A percentile compares a stretch with the other conserved stretches of the same genome.
Evolutionary conservation across 2,113 vertebrate species (phyloP).

Genomic region (Potamarius usumacintae): DNA sequence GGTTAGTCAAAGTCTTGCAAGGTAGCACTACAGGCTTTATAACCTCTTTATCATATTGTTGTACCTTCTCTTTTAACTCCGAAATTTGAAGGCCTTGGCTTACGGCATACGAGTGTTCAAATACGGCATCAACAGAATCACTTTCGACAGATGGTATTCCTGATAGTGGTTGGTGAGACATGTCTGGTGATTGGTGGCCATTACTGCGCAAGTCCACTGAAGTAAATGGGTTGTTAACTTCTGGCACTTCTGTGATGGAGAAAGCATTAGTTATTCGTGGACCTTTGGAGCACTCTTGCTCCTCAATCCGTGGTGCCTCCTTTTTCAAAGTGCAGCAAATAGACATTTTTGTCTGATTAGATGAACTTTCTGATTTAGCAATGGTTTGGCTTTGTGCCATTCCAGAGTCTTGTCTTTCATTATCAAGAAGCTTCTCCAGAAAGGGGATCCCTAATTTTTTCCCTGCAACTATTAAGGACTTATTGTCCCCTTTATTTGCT

Average conservation of each 20-base stretch:
- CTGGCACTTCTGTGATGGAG: constrained; percentile 90
- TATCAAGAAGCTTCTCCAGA: constrained; percentile 81
- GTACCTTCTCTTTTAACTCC: constrained; percentile 60
- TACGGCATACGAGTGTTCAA: constrained; percentile 92
- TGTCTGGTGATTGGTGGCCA: constrained; percentile 80
- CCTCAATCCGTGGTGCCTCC: constrained; percentile 76
- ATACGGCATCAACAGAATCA: constrained; percentile 82
- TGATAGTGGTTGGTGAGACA: constrained; percentile 66
- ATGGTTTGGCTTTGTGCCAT: constrained; percentile 31
- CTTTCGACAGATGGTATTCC: constrained; percentile 68
- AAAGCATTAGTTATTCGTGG: constrained; percentile 97
- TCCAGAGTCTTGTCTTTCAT: constrained; percentile 57
- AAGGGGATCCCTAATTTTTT: constrained; percentile 95
- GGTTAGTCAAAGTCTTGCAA: constrained; percentile 63
- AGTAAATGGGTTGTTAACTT: constrained; percentile 82
- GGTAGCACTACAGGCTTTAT: constrained; percentile 57
- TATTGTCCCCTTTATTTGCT: constrained; percentile 78
- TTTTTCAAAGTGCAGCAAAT: constrained; percentile 59
- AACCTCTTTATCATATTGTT: constrained; percentile 57
- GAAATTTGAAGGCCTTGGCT: constrained; percentile 63
- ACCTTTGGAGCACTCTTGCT: constrained; percentile 80
- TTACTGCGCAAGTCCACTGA: constrained; percentile 80
- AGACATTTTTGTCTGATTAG: constrained; percentile 49
- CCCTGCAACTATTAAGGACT: constrained; percentile 85
- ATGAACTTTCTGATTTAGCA: constrained; percentile 50